phyloP scores from a whole-genome alignment of 2,888 invertebrate species.

The Euzetes globulus region DNA sequence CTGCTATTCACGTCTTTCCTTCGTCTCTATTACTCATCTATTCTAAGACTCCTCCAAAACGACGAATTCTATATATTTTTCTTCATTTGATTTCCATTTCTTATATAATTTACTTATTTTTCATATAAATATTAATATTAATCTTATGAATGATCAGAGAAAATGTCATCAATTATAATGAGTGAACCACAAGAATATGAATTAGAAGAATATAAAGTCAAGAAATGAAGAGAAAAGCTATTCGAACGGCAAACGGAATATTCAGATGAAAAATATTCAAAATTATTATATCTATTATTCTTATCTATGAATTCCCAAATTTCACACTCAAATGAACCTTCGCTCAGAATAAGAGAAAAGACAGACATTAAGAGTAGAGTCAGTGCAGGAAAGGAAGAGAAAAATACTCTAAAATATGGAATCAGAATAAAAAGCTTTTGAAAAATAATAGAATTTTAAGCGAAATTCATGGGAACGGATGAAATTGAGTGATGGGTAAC shows the following conservation, averaged over 20 bases:
- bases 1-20: background rate
- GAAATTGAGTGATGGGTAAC: too few species aligned
- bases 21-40: background rate
- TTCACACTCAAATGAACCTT: too few species aligned
- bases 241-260: background rate
- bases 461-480: too few species aligned
- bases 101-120: background rate
- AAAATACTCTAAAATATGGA: too few species aligned
- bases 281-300: background rate
- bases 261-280: background rate
- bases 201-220: background rate
- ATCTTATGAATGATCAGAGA: conserved; percentile 20
- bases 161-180: conserved; percentile 25
- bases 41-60: background rate
- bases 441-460: too few species aligned
- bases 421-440: too few species aligned
- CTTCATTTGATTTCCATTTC: background rate
- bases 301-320: too few species aligned
- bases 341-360: too few species aligned
- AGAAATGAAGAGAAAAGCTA: background rate
- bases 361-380: too few species aligned
- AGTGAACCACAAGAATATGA: conserved; percentile 3
- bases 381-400: too few species aligned
- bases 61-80: background rate
- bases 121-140: conserved; percentile 2